Conservation (phyloP, 2,113 vertebrate species). For the Calidris pugnax region DNA sequence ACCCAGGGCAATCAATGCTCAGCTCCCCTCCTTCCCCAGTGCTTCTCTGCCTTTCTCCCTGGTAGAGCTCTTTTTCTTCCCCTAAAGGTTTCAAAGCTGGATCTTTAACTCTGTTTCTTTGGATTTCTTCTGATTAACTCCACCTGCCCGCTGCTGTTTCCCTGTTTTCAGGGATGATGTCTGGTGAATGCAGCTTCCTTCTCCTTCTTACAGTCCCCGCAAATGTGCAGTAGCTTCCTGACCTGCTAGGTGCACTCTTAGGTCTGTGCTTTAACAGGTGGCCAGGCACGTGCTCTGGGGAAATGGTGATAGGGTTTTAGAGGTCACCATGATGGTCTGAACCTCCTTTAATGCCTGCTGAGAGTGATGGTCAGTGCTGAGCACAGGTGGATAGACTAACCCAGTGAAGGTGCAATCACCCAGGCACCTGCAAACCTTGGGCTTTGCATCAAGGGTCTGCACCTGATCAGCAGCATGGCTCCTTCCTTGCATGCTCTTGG, state of each 20-base stretch:
- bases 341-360: background rate
- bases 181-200: background rate
- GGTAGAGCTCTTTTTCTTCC: background rate
- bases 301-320: background rate
- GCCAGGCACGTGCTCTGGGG: background rate
- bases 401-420: background rate
- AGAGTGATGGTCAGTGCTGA: background rate
- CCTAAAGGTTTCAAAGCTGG: background rate
- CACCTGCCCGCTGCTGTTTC: background rate
- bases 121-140: background rate
- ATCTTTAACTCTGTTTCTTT: background rate
- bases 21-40: background rate
- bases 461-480: background rate
- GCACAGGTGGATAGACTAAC: background rate
- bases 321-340: background rate
- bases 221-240: background rate
- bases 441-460: background rate
- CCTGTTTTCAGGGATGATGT: background rate
- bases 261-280: accelerated
- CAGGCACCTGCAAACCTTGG: background rate
- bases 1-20: background rate
- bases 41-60: background rate
- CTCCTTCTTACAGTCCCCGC: background rate
- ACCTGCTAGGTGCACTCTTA: background rate
- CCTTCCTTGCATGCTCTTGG: background rate